Evolutionary conservation across 2,797 vertebrate species (phyloP).

Genomic region (Craterocephalus amniculus): DNA sequence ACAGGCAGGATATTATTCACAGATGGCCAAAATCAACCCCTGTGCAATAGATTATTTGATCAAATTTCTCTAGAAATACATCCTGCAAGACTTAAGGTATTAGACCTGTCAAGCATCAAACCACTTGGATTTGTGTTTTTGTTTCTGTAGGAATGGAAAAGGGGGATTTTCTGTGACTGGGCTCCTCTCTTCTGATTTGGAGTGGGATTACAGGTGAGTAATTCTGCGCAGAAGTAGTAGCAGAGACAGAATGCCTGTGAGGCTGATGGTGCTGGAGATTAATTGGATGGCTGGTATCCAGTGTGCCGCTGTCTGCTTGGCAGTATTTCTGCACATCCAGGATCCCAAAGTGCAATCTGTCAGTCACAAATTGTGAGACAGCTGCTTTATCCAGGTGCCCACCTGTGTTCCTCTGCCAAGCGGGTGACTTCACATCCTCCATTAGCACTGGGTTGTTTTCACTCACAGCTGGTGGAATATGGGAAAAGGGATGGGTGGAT

Average conservation of each 20-base stretch:
- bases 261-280: slow-evolving; percentile 63
- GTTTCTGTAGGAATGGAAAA: slow-evolving; percentile 40
- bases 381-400: slow-evolving; percentile 73
- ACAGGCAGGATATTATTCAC: slow-evolving; percentile 37
- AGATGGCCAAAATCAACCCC: slow-evolving; percentile 55
- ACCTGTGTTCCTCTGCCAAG: slow-evolving; percentile 63
- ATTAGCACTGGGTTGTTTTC: slow-evolving; percentile 62
- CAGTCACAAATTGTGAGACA: slow-evolving; percentile 66
- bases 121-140: slow-evolving; percentile 11
- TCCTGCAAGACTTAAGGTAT: slow-evolving; percentile 39
- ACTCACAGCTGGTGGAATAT: slow-evolving; percentile 49
- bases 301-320: slow-evolving; percentile 41
- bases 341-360: slow-evolving; percentile 65
- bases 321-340: slow-evolving; percentile 41
- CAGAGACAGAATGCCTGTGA: slow-evolving; percentile 40
- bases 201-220: slow-evolving; percentile 60
- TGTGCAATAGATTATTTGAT: slow-evolving; percentile 65
- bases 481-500: slow-evolving; percentile 33
- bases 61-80: slow-evolving; percentile 53
- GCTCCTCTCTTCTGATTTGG: slow-evolving; percentile 22
- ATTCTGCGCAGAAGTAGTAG: slow-evolving; percentile 26
- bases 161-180: slow-evolving; percentile 23
- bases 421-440: slow-evolving; percentile 73
- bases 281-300: slow-evolving; percentile 67
- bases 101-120: slow-evolving; percentile 42